phyloP scores from a whole-genome alignment of 2,113 vertebrate genomes.

The Eclectus roratus region DNA sequence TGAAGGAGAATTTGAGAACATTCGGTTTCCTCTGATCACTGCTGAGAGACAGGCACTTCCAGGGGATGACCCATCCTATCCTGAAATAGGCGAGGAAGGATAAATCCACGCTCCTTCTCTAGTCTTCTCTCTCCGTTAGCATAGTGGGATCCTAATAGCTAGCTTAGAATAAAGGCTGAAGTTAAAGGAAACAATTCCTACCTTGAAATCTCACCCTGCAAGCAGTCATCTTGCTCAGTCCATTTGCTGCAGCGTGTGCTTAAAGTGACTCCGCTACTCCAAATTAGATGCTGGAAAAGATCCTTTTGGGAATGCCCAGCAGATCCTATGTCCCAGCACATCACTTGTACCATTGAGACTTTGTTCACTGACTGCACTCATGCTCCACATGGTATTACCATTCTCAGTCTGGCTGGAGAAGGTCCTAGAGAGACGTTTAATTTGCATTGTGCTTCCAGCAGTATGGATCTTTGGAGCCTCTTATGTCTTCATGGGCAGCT shows the following conservation, averaged over 20 bases:
- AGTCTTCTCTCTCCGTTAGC: background rate
- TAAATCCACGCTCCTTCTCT: background rate
- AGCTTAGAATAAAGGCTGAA: background rate
- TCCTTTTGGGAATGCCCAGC: background rate
- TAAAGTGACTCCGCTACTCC: background rate
- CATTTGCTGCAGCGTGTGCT: background rate
- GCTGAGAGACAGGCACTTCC: background rate
- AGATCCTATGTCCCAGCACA: background rate
- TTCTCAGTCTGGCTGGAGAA: background rate
- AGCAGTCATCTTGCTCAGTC: background rate
- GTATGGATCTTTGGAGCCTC: background rate
- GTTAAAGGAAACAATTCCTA: background rate
- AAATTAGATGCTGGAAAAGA: background rate
- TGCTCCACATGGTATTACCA: background rate
- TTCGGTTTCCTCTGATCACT: background rate
- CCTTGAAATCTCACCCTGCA: background rate
- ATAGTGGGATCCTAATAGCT: rapidly evolving
- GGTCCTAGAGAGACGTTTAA: background rate
- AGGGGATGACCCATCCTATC: background rate
- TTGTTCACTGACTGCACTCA: background rate
- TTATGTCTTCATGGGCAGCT: background rate
- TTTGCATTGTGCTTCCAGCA: background rate
- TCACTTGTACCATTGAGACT: background rate
- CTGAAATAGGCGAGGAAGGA: background rate
- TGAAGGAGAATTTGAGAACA: background rate